phyloP scores from a whole-genome alignment of 2,113 vertebrate genomes.

The Leptobrachium ailaonicum region DNA sequence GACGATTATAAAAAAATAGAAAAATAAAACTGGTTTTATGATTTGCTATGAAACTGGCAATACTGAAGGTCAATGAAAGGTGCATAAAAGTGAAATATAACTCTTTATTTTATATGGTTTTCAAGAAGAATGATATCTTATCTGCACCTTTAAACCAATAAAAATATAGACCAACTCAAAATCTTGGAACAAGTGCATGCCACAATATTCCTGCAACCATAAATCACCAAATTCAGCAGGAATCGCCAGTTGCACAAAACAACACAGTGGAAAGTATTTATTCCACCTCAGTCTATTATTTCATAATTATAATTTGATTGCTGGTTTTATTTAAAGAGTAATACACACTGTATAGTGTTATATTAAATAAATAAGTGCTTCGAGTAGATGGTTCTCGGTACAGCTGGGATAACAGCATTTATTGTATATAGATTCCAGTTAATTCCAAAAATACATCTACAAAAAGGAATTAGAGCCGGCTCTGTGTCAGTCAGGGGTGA shows the following conservation, averaged over 20 bases:
- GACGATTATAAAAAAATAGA: too few relatives aligned
- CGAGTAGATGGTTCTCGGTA: slow-evolving; percentile 62
- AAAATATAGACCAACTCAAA: too few relatives aligned
- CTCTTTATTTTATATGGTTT: too few relatives aligned
- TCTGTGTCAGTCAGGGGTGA: slow-evolving; percentile 80
- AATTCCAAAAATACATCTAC: slow-evolving; percentile 69
- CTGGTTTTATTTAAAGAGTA: background rate
- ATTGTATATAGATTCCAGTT: slow-evolving; percentile 55
- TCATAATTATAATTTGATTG: too few relatives aligned
- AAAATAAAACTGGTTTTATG: too few relatives aligned
- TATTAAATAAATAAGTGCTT: slow-evolving; percentile 51
- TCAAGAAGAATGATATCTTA: too few relatives aligned
- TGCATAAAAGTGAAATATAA: too few relatives aligned
- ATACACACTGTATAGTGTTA: too few relatives aligned
- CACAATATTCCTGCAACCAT: background rate
- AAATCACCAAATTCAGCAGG: background rate
- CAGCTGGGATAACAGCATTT: slow-evolving; percentile 67
- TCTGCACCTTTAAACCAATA: too few relatives aligned
- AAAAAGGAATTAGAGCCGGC: slow-evolving; percentile 74
- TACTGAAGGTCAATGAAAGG: too few relatives aligned
- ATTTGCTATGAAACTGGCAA: too few relatives aligned
- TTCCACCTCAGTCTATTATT: background rate
- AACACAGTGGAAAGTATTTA: background rate
- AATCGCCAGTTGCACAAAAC: background rate
- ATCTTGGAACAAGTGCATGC: too few relatives aligned